These are phyloP conservation scores for Nannospalax galili DNA, from an alignment of 2,113 vertebrate genomes.

Conservation along the genomic window DNA sequence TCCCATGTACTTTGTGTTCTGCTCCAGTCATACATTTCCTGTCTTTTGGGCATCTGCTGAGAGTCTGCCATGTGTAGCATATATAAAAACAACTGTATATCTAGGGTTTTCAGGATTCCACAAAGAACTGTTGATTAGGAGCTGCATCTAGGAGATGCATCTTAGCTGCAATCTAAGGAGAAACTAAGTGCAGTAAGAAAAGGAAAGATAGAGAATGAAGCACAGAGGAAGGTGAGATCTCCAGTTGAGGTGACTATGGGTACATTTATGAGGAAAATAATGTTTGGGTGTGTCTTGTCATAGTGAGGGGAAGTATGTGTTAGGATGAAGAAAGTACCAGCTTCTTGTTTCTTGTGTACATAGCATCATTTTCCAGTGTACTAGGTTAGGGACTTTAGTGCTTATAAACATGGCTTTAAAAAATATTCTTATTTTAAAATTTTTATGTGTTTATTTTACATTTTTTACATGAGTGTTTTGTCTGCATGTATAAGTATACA, in stretches of 20 bases:
- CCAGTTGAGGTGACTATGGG: not conserved
- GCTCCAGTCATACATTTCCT: not conserved
- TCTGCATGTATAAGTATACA: too few species aligned
- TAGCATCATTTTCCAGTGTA: too few species aligned
- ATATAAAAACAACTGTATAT: not conserved
- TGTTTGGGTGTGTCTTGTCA: not conserved
- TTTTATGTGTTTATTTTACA: too few species aligned
- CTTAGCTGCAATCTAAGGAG: not conserved
- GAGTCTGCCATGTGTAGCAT: not conserved
- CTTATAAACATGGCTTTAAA: not conserved
- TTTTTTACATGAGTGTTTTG: too few species aligned
- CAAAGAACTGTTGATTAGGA: not conserved
- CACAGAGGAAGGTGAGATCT: not conserved
- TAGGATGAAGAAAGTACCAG: not conserved
- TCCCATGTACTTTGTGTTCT: not conserved
- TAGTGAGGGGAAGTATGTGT: not conserved
- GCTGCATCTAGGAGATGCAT: not conserved
- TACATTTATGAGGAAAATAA: not conserved
- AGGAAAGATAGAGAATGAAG: not conserved
- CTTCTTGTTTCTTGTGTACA: too few species aligned
- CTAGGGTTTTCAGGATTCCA: not conserved
- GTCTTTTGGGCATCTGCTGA: constrained; percentile 1
- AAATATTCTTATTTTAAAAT: too few species aligned
- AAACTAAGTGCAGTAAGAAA: not conserved
- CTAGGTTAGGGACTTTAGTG: not conserved